Base-by-base conservation (phyloP, 1,140 invertebrate species). In the Patella vulgata region DNA sequence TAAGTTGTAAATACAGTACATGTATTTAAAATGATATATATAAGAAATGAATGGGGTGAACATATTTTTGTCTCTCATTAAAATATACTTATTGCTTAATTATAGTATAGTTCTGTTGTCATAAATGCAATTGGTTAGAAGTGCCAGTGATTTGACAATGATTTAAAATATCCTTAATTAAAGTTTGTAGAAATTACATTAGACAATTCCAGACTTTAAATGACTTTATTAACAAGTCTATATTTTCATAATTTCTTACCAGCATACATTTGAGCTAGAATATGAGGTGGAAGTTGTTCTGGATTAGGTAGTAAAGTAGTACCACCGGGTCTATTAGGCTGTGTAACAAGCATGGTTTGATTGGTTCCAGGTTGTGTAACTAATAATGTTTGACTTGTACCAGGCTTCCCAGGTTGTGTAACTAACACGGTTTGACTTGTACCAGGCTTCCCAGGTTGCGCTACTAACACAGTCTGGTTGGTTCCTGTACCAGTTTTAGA, bases 251-350 rank as follows among this genome's bases (percentile, higher is more conserved):
- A n/a, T n/a, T n/a, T n/a, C n/a, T n/a, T 68, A 75, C 73, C 73
- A 54, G 69, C 71, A 72, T 76, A 76, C 59, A 76, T 57, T 52
- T 76, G 74, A 21, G 74, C 66, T 3, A 76, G 52, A 14, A 72
- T 68, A 62, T 76, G 74, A 23, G 66, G 68, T 23, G 74, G 74
- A 44, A 76, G 61, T 14, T 66, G 68, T 14, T 59, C 60, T 17
- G 70, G 53, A 51, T 76, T 66, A 12, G 66, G 50, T 0, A 76
- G 55, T 27, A 72, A 48, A 27, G 55, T 66, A 17, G 68, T 74
- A 36, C 33, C 44, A 52, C 57, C 1, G 65, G 39, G 27, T 59
- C 59, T 28, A 63, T 58, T n/a, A 60, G 68, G 39, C 68, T 71
- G 46, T 71, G 71, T 40, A 66, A 23, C 19, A 46, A 30, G 27